Base-by-base conservation (phyloP, 2,888 invertebrate species). In the Drosophila buzzatii region DNA sequence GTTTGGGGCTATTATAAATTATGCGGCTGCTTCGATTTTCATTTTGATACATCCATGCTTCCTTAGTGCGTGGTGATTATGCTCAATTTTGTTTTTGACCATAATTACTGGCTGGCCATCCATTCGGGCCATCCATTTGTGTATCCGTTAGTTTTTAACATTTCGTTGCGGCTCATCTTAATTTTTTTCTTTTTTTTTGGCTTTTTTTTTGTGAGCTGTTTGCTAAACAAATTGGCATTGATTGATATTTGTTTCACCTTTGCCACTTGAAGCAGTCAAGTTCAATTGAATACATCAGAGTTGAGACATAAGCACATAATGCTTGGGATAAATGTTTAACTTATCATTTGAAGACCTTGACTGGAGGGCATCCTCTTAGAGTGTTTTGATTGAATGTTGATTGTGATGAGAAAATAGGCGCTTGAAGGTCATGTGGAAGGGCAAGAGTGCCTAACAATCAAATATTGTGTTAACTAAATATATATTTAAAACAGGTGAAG, bases 51-150 rank as follows among this genome's bases (percentile, higher is more conserved):
- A 81, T 79, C 84, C 75, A 83, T 75, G 81, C 68, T 79, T 77
- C 79, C 76, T 81, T 59, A 73, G 72, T 84, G 84, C 75, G 70
- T 69, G 76, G 87, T 82, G 89, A 86, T 86, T 86, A 86, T 86
- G 89, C 78, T 87, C 73, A 86, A 86, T 86, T 89, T 86, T 86
- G 89, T 80, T 89, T 85, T 85, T 73, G 85, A 87, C 85, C 79
- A 85, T 89, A 86, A 86, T 89, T 89, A 86, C 70, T 68, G 49
- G 37, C 35, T 23, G 27, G 57, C 60, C 61, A 47, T n/a, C 31
- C 65, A 66, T 66, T 77, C 63, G 63, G 70, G 41, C 79, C 70
- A 79, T 45, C 52, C 62, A 61, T 59, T 56, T 57, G 64, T 67
- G 57, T 81, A 77, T 76, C 81, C 79, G 79, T 79, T 80, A 80